Base-by-base conservation (phyloP, 1,140 invertebrate genomes). In the Drosophila rhopaloa region DNA sequence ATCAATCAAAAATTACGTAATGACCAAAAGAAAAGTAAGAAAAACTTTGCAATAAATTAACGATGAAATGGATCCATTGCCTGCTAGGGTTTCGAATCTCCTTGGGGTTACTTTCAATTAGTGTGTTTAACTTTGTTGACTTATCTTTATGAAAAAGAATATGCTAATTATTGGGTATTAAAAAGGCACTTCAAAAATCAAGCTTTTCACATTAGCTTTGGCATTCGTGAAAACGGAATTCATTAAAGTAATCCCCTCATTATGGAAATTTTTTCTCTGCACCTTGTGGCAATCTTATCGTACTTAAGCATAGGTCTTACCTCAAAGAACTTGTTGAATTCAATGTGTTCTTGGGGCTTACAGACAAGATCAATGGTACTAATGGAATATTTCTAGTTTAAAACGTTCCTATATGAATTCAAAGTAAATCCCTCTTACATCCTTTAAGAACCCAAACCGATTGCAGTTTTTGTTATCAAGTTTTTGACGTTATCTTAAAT, bases 1-100 rank as follows among this genome's bases (percentile, higher is more conserved):
- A 91, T 91, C 88, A 91, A 91, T 91, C 88, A 91, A 56, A 86
- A 91, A 91, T 91, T 91, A 91, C 80, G 80, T 79, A 84, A 81
- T 81, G 72, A 24, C 50, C 29, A 24, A 48, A 32, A 29, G 16
- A n/a, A 59, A 55, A 48, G 19, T 27, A 9, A 40, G 76, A 62
- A 74, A 81, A 88, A 75, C 55, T 59, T 84, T 57, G 44, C 80
- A 84, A 88, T 91, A 91, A 86, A 88, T 82, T 76, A 73, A 71
- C 70, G 72, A 63, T 80, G 76, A 80, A 82, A 50, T 29, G 29
- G 38, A 85, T 74, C 74, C 65, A 46, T 9, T 13, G 70, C 5
- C 10, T 40, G 53, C 13, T 54, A 10, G 43, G 37, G 43, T 40
- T 13, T 37, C 8, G 32, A 60, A 48, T 80, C 74, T 68, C 50